These are phyloP conservation scores for Calcarius lapponicus DNA, from an alignment of 2,797 vertebrate genomes.

Conservation along the genomic window DNA sequence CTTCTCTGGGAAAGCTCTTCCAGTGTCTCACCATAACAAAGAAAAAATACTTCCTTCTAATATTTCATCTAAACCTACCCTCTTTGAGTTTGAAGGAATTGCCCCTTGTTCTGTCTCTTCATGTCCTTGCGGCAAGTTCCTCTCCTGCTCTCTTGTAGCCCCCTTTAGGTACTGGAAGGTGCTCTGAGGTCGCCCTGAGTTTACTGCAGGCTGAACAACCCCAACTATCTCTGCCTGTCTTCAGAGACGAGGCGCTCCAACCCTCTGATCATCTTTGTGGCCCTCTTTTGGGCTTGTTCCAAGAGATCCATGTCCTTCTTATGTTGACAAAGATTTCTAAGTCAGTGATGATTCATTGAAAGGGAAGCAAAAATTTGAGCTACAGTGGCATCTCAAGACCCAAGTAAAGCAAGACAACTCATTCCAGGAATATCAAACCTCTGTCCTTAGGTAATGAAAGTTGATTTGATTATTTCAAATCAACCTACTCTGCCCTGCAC, in stretches of 20 bases:
- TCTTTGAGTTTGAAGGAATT: neutral
- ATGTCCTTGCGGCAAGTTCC: no score
- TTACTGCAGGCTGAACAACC: neutral
- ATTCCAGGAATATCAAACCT: neutral
- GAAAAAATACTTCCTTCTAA: neutral
- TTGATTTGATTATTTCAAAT: neutral
- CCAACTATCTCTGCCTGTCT: neutral
- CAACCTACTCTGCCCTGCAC: neutral
- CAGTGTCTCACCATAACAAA: neutral
- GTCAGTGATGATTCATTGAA: neutral
- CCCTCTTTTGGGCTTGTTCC: neutral
- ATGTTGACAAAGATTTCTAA: neutral
- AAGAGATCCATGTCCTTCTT: neutral
- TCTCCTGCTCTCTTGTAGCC: neutral
- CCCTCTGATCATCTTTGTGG: neutral
- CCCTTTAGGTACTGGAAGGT: neutral
- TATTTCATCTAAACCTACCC: neutral
- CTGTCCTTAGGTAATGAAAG: neutral
- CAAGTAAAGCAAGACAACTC: neutral
- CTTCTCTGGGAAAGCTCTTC: neutral
- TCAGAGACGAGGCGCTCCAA: neutral
- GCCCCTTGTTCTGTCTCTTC: no score
- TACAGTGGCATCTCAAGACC: neutral
- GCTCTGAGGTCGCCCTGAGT: fast-evolving
- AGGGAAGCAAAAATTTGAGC: neutral